A percentile compares a stretch with the other conserved stretches of the same genome.
These are phyloP conservation scores for Orthonyx spaldingii DNA, from an alignment of 2,113 vertebrate species.

Conservation along the genomic window DNA sequence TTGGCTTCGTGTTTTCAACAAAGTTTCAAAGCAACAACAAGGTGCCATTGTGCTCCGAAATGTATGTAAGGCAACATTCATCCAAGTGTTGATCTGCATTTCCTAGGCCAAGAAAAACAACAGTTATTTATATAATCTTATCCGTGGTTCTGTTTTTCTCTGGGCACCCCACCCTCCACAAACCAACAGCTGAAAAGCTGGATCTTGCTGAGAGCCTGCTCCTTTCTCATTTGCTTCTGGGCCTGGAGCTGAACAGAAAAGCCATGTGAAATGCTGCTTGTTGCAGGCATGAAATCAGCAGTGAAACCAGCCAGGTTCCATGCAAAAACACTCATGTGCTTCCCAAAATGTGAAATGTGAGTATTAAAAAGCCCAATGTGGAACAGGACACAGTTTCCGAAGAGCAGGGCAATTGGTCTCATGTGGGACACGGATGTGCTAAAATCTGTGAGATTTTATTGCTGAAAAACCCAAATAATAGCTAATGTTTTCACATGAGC, in stretches of 20 bases:
- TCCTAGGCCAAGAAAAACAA: slow-evolving; percentile 76
- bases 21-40: slow-evolving; percentile 76
- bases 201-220: slow-evolving; percentile 40
- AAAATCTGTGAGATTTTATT: neutral
- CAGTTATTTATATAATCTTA: slow-evolving; percentile 80
- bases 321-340: neutral
- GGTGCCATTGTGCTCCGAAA: slow-evolving; percentile 77
- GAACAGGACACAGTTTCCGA: neutral
- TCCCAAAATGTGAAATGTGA: neutral
- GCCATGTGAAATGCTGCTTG: neutral
- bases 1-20: slow-evolving; percentile 74
- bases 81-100: slow-evolving; percentile 76
- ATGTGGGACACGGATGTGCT: neutral
- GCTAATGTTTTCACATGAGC: neutral
- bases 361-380: neutral
- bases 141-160: slow-evolving; percentile 76
- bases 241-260: neutral
- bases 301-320: neutral
- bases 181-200: slow-evolving; percentile 62
- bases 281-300: slow-evolving; percentile 1
- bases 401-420: neutral
- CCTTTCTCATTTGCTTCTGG: slow-evolving; percentile 21
- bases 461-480: neutral
- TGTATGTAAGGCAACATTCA: slow-evolving; percentile 79
- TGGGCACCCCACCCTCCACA: slow-evolving; percentile 68